A percentile compares a stretch with the other conserved stretches of the same genome.
phyloP scores from a whole-genome alignment of 2,888 invertebrate genomes.

The Anoplius nigerrimus region DNA sequence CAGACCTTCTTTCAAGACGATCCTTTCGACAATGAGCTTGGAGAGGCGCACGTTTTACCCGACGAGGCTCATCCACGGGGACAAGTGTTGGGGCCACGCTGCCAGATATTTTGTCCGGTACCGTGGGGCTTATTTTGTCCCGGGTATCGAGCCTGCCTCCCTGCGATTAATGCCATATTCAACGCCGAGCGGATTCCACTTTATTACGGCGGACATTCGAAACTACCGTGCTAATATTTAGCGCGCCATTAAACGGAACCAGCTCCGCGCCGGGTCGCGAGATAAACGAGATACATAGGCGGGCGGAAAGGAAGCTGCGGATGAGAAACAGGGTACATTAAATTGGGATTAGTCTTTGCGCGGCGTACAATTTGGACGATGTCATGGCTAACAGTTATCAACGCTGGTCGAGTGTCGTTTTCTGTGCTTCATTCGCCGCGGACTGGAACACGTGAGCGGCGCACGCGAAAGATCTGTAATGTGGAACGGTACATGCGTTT shows the following conservation, averaged over 20 bases:
- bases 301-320: slow-evolving; percentile 19
- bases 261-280: slow-evolving; percentile 32
- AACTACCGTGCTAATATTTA: slow-evolving; percentile 51
- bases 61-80: no score
- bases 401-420: slow-evolving; percentile 35
- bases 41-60: no score
- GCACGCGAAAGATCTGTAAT: no score
- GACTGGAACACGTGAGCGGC: no score
- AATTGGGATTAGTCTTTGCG: slow-evolving; percentile 54
- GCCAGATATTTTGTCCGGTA: no score
- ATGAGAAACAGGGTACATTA: slow-evolving; percentile 43
- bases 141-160: neutral
- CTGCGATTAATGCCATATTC: slow-evolving; percentile 29
- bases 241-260: slow-evolving; percentile 45
- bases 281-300: slow-evolving; percentile 7
- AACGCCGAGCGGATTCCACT: slow-evolving; percentile 14
- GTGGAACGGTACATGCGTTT: no score
- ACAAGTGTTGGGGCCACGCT: no score
- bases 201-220: slow-evolving; percentile 36
- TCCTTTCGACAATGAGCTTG: neutral
- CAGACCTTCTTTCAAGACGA: no score
- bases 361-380: slow-evolving; percentile 43
- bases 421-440: slow-evolving; percentile 10
- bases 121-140: slow-evolving; percentile 20
- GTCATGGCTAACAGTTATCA: neutral